Evolutionary conservation across 2,113 vertebrate genomes (phyloP), one percentile per base, ranked within the genome.

Genomic region (Limnothrissa miodon): DNA sequence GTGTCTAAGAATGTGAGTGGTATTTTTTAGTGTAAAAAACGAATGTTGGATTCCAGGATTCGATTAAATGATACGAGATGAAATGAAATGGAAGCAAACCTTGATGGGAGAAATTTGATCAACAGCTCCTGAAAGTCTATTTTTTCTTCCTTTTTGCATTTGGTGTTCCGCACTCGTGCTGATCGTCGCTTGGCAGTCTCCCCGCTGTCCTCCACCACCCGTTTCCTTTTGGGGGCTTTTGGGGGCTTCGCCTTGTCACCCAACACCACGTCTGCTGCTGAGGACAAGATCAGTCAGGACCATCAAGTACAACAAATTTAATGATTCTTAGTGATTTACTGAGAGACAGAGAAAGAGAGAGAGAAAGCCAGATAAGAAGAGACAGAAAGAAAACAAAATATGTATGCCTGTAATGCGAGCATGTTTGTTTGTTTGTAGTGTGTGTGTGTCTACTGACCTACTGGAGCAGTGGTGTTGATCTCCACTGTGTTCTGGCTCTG

Each of bases 61-160:
- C 42, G 6, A 56, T 6, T 6, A 4, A 23, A 21, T 23, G 7
- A 56, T 1, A 56, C 2, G 19, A 0, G 23, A 23, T 23, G 0
- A 56, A 51, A 51, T 51, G 13, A 21, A 51, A n/a, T n/a, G 15
- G 51, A 5, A 56, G 0, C 51, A 80, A 87, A 99, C 98, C 98
- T 97, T 82, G 97, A 95, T 0, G 98, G 98, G n/a, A 99, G 92
- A 85, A 97, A 98, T 87, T 99, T 99, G 80, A 96, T 93, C 83
- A 99, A 92, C 10, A 99, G 93, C 81, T 99, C 98, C 84, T 99
- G 98, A 87, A 99, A 99, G 85, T 99, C 98, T 9, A 99, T 96
- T 83, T 98, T 99, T 92, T 99, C 98, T 79, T 99, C 98, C 79
- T 99, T 99, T 83, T 99, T 99, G 91, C 97, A 97, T 85, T 96